Percentiles rank a stretch among this genome's conserved stretches.
These are phyloP conservation scores for Pseudolaguvia tuberculata DNA, from an alignment of 2,113 vertebrate genomes.

Conservation along the genomic window DNA sequence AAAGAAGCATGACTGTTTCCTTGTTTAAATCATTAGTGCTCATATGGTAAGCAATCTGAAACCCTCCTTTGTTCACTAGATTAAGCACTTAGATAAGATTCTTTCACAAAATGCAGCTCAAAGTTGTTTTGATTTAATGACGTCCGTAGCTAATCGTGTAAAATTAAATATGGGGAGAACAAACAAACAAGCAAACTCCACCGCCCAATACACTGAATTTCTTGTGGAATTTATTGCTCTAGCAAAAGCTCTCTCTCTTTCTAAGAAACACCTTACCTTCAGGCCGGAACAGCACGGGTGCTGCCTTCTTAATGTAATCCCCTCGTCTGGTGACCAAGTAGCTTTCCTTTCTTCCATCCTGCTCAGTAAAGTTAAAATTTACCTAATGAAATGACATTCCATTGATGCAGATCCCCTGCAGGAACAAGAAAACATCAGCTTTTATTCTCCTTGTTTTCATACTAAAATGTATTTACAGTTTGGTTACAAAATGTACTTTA, in stretches of 20 bases:
- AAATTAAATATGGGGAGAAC: background rate
- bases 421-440: background rate
- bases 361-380: slow-evolving; percentile 39
- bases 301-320: slow-evolving; percentile 39
- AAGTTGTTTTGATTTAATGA: slow-evolving; percentile 32
- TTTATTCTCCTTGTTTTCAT: background rate
- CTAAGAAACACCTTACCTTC: slow-evolving; percentile 57
- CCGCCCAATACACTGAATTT: background rate
- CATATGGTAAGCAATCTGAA: slow-evolving; percentile 37
- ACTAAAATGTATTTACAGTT: background rate
- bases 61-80: slow-evolving; percentile 37
- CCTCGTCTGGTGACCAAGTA: slow-evolving; percentile 47
- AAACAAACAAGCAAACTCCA: too few species aligned
- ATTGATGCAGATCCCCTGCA: slow-evolving; percentile 37
- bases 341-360: slow-evolving; percentile 55
- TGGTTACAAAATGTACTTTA: background rate
- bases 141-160: background rate
- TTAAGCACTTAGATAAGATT: slow-evolving; percentile 17
- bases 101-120: slow-evolving; percentile 25
- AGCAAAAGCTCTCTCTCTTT: background rate
- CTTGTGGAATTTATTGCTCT: background rate
- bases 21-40: slow-evolving; percentile 29
- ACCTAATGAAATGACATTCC: slow-evolving; percentile 42
- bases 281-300: slow-evolving; percentile 60
- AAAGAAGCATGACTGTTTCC: slow-evolving; percentile 16